phyloP scores from a whole-genome alignment of 2,888 invertebrate genomes.

The Calameuta pallipes region DNA sequence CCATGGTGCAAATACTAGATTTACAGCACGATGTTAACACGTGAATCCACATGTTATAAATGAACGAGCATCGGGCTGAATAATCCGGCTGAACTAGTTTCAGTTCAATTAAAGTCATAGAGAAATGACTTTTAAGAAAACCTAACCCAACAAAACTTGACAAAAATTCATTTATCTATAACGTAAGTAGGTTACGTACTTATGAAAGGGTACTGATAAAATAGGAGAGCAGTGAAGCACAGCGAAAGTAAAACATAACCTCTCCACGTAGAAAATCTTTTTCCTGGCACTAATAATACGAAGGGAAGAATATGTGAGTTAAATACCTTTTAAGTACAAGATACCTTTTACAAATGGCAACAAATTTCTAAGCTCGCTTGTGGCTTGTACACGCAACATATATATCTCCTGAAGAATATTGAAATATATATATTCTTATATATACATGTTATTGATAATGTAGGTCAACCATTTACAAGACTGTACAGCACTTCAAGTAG shows the following conservation, averaged over 20 bases:
- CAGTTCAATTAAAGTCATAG: not conserved
- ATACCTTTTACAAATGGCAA: not conserved
- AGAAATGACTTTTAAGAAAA: not conserved
- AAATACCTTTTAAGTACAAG: not conserved
- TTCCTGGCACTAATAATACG: not conserved
- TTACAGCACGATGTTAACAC: not conserved
- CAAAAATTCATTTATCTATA: not conserved
- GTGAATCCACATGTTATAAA: not conserved
- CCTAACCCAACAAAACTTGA: not conserved
- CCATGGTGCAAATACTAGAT: not conserved
- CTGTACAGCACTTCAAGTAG: not conserved
- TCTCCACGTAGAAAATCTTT: not conserved
- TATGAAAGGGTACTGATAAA: not conserved
- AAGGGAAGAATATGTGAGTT: not conserved
- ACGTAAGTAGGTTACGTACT: not conserved
- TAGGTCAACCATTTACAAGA: conserved; percentile 51
- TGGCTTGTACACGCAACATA: not conserved
- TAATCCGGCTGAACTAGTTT: not conserved
- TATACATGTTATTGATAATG: conserved; percentile 38
- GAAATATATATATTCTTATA: not conserved
- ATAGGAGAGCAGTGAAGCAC: not conserved
- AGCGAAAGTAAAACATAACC: not conserved
- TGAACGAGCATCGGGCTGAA: not conserved
- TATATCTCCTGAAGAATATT: not conserved
- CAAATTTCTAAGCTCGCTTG: not conserved